phyloP scores from a whole-genome alignment of 1,140 invertebrate genomes.

The Drosophila sechellia region DNA sequence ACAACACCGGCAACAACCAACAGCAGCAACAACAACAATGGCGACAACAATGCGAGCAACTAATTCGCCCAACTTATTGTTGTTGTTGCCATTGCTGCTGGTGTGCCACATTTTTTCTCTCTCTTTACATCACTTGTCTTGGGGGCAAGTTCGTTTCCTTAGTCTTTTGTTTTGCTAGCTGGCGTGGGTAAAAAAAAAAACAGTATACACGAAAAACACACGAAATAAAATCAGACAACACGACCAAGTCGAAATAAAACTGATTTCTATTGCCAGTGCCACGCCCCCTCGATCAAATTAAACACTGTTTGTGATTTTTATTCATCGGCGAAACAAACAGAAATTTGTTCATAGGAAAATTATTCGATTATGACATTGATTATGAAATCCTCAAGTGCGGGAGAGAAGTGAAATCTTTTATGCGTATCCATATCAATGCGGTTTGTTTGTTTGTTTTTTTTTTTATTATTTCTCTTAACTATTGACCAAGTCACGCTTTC shows the following conservation, averaged over 20 bases:
- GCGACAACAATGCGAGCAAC: conserved; percentile 57
- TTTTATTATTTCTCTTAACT: conserved; percentile 12
- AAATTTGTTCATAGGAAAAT: conserved; percentile 50
- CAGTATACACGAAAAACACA: not conserved
- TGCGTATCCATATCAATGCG: conserved; percentile 30
- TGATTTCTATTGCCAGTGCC: conserved; percentile 45
- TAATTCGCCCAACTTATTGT: conserved; percentile 56
- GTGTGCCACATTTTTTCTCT: conserved; percentile 72
- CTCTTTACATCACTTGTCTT: conserved; percentile 69
- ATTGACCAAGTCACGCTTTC: conserved; percentile 72
- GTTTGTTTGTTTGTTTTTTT: not conserved
- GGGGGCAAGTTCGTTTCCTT: conserved; percentile 81
- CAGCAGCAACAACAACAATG: not conserved
- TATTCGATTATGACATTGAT: conserved; percentile 73
- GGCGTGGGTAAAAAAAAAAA: conserved; percentile 67
- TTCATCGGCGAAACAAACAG: conserved; percentile 47
- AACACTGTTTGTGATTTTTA: conserved; percentile 17
- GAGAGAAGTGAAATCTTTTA: conserved; percentile 42
- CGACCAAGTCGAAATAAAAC: conserved; percentile 33
- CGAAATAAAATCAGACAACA: conserved; percentile 35
- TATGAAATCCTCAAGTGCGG: conserved; percentile 60
- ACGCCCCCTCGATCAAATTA: conserved; percentile 35
- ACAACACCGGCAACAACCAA: conserved; percentile 4
- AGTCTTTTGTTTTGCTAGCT: conserved; percentile 70
- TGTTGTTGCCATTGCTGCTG: conserved; percentile 28